These are phyloP conservation scores for Cyrtonyx montezumae DNA, from an alignment of 2,113 vertebrate genomes.

Conservation along the genomic window DNA sequence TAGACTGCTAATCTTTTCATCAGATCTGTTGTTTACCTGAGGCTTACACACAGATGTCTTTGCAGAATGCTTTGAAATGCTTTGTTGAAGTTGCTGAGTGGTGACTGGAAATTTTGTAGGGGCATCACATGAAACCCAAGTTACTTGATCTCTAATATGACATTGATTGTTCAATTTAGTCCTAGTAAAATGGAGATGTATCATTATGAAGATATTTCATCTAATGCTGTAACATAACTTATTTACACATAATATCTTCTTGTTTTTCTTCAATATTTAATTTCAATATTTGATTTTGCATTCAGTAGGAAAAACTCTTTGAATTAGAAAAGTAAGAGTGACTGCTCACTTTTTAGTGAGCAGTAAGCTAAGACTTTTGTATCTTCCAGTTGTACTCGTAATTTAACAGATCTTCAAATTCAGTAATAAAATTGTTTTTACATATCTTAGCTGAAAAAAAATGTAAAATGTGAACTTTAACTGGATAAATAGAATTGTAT, in stretches of 20 bases:
- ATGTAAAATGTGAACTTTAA: neutral
- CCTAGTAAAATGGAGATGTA: neutral
- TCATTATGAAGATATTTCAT: neutral
- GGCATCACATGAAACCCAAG: neutral
- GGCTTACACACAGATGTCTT: neutral
- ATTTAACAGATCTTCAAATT: neutral
- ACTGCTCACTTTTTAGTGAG: neutral
- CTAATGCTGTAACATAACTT: neutral
- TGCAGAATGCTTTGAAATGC: neutral
- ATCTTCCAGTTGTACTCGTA: neutral
- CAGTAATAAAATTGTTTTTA: neutral
- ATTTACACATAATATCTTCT: neutral
- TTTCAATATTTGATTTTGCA: neutral
- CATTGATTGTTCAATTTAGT: neutral
- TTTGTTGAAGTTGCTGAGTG: neutral
- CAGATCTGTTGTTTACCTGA: neutral
- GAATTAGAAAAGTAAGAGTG: neutral
- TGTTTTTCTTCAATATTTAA: neutral
- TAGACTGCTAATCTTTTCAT: neutral
- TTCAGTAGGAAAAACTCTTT: neutral
- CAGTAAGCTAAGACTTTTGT: neutral
- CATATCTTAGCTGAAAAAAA: neutral
- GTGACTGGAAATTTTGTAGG: conserved; percentile 2
- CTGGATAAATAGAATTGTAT: neutral
- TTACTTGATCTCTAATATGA: neutral